These are phyloP conservation scores for Ploceus nigricollis DNA, from an alignment of 2,113 vertebrate genomes.

Conservation along the genomic window DNA sequence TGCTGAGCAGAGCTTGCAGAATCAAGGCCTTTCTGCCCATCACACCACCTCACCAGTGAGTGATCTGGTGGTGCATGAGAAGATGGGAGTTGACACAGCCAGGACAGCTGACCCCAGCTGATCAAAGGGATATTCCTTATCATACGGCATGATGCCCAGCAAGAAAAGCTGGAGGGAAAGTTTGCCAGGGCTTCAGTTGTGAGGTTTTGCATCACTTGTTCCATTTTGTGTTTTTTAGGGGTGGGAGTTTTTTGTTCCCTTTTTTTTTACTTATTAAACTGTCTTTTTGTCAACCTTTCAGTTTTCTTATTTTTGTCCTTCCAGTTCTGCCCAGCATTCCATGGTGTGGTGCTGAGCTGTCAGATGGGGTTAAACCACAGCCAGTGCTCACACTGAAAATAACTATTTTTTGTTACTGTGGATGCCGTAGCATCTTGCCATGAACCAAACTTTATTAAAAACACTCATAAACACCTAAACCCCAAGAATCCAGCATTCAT, in stretches of 20 bases:
- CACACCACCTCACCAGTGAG: neutral
- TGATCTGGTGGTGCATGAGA: neutral
- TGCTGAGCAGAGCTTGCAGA: neutral
- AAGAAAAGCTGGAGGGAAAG: neutral
- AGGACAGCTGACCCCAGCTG: neutral
- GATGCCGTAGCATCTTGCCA: neutral
- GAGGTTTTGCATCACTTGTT: neutral
- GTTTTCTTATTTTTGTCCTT: neutral
- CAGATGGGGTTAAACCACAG: neutral
- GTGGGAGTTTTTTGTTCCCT: neutral
- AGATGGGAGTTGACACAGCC: neutral
- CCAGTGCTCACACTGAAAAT: neutral
- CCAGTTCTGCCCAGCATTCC: neutral
- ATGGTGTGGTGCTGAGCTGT: neutral
- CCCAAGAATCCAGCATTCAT: neutral
- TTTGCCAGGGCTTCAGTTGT: neutral
- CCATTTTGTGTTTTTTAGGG: neutral
- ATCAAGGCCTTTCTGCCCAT: neutral
- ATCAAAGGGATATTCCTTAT: neutral
- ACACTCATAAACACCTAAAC: neutral
- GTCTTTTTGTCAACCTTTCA: neutral
- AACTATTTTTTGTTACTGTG: neutral
- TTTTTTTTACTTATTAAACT: neutral
- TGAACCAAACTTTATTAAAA: neutral
- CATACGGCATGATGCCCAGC: neutral